Evolutionary conservation across 2,888 invertebrate species (phyloP), one percentile per base, ranked within the genome.

Genomic region (Mimumesa dahlbomi): DNA sequence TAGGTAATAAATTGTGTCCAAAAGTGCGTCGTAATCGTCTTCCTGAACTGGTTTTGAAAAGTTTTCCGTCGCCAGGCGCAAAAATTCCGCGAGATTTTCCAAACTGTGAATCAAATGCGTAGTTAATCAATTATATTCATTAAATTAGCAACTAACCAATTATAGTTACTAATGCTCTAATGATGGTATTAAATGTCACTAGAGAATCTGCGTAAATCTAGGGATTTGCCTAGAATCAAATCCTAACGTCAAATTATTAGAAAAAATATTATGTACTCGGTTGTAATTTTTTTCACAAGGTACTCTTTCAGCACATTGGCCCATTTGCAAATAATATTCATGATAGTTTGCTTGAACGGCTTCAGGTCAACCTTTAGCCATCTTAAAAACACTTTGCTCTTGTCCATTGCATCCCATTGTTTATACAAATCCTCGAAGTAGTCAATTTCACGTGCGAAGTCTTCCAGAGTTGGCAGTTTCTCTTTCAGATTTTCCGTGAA

Each of bases 281-380:
- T 62, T 48, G 94, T 93, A 0, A 98, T 97, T 73, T 94, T 93
- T 79, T 96, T 93, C 74, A 95, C 94, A 6, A 98, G 91, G 90
- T 97, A 94, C 82, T 95, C 93, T 84, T 97, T 97, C 85, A 95
- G 96, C 77, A 97, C 91, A 84, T 95, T 94, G 62, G 95, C 94
- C 97, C 98, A 98, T 84, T 96, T 94, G 86, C 95, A 94, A 67
- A 97, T 93, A 19, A 93, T 93, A 86, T 95, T 96, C 73, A 97
- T 91, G 14, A 98, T 93, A 0, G 94, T 93, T 83, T 95, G 95
- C 81, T 97, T 95, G 77, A 98, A 93, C 0, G 95, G 94, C 63
- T 92, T 92, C 48, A 96, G 90, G 82, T 97, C 94, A 2, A 98
- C 87, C 63, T 93, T 91, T 61, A 98, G 91, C 97, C 98, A 98